Evolutionary conservation across 2,113 vertebrate genomes (phyloP).

Genomic region (Noctilio leporinus): DNA sequence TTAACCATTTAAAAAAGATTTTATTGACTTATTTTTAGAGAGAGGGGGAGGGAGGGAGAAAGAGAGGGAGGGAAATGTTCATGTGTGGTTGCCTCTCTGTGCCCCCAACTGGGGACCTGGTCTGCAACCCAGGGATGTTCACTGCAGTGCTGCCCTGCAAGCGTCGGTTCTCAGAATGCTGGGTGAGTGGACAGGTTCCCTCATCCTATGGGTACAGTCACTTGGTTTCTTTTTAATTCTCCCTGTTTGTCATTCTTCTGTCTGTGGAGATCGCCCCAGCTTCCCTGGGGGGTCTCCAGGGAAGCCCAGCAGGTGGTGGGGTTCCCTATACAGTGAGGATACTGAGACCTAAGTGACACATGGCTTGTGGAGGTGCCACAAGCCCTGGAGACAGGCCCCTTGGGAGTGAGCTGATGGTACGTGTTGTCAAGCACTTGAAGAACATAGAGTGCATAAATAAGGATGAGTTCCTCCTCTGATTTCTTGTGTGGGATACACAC

Average conservation of each 20-base stretch:
- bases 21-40: too few relatives aligned
- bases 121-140: too few relatives aligned
- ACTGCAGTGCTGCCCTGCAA: too few relatives aligned
- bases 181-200: not conserved
- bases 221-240: not conserved
- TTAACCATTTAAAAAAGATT: too few relatives aligned
- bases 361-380: not conserved
- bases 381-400: not conserved
- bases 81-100: too few relatives aligned
- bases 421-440: not conserved
- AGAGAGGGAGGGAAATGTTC: too few relatives aligned
- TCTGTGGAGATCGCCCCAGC: not conserved
- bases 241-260: not conserved
- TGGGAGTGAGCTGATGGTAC: not conserved
- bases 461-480: not conserved
- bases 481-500: too few relatives aligned
- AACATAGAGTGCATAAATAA: not conserved
- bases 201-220: not conserved
- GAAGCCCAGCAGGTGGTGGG: not conserved
- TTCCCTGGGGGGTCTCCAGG: not conserved
- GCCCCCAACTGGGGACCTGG: too few relatives aligned
- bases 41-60: too few relatives aligned
- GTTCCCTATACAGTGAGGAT: not conserved
- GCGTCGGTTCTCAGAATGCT: accelerated
- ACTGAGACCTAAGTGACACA: not conserved